Base-by-base conservation (phyloP, 2,888 invertebrate genomes). In the Heliconius hortense region DNA sequence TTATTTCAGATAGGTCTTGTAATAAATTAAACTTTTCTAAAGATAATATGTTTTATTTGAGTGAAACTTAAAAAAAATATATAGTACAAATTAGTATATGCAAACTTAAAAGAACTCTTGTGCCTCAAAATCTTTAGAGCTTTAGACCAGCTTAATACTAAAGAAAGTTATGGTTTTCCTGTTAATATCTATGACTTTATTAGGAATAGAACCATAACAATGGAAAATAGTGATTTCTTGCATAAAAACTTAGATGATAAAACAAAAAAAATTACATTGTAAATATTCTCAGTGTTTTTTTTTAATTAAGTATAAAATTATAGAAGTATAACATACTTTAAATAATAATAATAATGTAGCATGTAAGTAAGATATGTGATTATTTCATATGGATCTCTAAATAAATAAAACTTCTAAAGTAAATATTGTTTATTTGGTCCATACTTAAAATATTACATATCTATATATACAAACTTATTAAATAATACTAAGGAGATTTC, bases 391-490 rank as follows among this genome's bases (percentile, higher is more conserved):
- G 31, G 53, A 31, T 66, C 56, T 69, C 8, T 13, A 15, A 56
- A 69, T 35, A 69, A 69, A 69, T 53, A 76, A 74, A 72, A 48
- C 70, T 70, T 68, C 21, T 59, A n/a, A 31, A 35, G 4, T 59
- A 26, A 31, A 74, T 53, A 56, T 64, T 18, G 39, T 59, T 69
- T 69, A 69, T 69, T 69, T 56, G 8, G 4, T 53, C 31, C 28
- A 69, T 69, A n/a, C 31, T 69, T 69, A 35, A 35, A 39, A 60
- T n/a, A 69, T 73, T 72, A 28, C 75, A 77, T 75, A 78, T 31
- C 78, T 85, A 85, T 88, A 89, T 89, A 84, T 88, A 90, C 88
- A 90, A 80, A 70, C 67, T 82, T 86, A 87, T 85, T 87, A 84
- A 81, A 87, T 83, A 83, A 85, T 83, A 84, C 84, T 83, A 82